Percentiles rank a stretch among this genome's conserved stretches.
Evolutionary conservation across 2,797 vertebrate genomes (phyloP).

Genomic region (Myotis daubentonii): DNA sequence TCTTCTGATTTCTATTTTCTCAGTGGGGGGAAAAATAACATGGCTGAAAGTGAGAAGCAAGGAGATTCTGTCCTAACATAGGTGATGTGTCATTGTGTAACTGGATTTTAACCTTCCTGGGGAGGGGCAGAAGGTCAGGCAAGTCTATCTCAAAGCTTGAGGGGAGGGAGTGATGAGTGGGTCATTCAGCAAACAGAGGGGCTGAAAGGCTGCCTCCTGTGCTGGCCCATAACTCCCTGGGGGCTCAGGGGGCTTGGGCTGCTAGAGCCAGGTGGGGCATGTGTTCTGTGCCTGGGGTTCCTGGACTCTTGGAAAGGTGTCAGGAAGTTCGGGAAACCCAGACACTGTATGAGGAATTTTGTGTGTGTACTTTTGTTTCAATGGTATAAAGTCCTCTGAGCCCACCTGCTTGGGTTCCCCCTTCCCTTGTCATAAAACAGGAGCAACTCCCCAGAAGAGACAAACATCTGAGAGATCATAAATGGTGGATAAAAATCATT

Average conservation of each 20-base stretch:
- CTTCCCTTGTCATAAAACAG: constrained; percentile 14
- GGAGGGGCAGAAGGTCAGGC: neutral
- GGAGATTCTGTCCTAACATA: neutral
- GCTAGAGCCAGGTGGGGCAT: neutral
- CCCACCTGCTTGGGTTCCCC: neutral
- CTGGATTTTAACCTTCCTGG: neutral
- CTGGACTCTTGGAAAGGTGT: neutral
- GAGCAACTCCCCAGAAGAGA: neutral
- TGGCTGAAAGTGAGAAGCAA: constrained; percentile 47
- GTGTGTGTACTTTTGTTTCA: neutral
- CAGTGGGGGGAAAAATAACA: neutral
- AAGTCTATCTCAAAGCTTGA: neutral
- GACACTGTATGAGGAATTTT: neutral
- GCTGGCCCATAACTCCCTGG: neutral
- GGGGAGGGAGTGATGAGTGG: neutral
- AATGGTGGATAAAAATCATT: neutral
- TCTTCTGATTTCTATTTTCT: constrained; percentile 44
- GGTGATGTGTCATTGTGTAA: neutral
- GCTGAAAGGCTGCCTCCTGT: neutral
- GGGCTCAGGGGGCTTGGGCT: neutral
- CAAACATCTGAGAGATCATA: neutral
- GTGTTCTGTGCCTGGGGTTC: neutral
- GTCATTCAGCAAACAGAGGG: neutral
- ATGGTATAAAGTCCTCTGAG: neutral
- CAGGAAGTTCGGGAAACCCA: neutral